Evolutionary conservation across 2,113 vertebrate species (phyloP).

Genomic region (Lontra canadensis): DNA sequence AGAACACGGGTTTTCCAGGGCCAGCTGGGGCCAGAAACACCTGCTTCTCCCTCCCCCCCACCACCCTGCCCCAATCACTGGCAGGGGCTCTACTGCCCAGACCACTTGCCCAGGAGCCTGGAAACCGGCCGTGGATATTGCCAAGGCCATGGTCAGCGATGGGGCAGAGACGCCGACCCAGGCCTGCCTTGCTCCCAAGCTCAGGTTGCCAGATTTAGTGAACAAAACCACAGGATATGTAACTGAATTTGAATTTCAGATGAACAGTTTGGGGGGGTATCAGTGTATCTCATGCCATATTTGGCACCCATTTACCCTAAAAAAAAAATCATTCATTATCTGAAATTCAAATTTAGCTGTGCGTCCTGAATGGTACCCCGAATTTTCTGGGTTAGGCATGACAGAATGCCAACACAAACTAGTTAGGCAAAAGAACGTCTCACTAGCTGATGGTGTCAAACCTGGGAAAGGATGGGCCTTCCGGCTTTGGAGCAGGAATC

Average conservation of each 20-base stretch:
- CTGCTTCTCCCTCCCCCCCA: not conserved
- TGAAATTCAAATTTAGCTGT: not conserved
- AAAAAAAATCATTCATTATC: not conserved
- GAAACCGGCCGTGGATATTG: not conserved
- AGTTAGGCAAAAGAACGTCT: not conserved
- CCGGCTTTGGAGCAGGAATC: not conserved
- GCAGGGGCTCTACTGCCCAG: no score
- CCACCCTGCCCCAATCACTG: fast-evolving
- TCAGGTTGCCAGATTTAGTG: not conserved
- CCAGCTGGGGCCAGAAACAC: not conserved
- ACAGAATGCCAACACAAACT: not conserved
- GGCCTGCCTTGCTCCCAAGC: not conserved
- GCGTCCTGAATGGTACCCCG: not conserved
- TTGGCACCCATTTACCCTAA: not conserved
- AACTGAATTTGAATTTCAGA: not conserved
- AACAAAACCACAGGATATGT: not conserved
- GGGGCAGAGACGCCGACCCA: not conserved
- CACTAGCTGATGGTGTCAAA: not conserved
- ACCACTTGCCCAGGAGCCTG: not conserved
- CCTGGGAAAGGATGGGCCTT: not conserved
- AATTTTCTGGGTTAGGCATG: not conserved
- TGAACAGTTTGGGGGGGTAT: not conserved
- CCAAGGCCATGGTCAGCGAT: fast-evolving
- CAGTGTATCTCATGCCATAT: not conserved
- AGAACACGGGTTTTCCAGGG: fast-evolving